These are phyloP conservation scores for Oxycera nigricornis DNA, from an alignment of 2,888 invertebrate genomes.

Conservation along the genomic window DNA sequence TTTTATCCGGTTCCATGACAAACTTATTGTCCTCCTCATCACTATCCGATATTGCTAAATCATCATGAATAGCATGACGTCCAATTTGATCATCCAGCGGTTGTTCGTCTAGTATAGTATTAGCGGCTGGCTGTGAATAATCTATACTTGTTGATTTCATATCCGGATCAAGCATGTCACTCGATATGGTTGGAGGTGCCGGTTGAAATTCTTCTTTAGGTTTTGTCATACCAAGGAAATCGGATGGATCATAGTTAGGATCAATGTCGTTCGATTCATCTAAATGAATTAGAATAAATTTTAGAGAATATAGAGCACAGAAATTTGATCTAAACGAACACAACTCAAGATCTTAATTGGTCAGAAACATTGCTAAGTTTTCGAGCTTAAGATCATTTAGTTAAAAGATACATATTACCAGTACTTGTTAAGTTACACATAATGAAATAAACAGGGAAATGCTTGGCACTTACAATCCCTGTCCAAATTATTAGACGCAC, in stretches of 20 bases:
- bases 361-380: too few relatives aligned
- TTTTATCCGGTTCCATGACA: constrained; percentile 45
- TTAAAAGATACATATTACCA: too few relatives aligned
- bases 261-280: constrained; percentile 80
- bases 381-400: too few relatives aligned
- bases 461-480: too few relatives aligned
- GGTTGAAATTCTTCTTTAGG: constrained; percentile 22
- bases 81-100: constrained; percentile 21
- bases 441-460: too few relatives aligned
- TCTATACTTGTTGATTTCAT: constrained; percentile 35
- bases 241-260: constrained; percentile 86
- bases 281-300: constrained; percentile 50
- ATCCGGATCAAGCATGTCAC: constrained; percentile 17
- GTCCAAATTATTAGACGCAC: too few relatives aligned
- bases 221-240: constrained; percentile 71
- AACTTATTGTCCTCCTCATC: constrained; percentile 65
- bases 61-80: constrained; percentile 70
- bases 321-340: constrained; percentile 40
- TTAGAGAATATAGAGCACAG: background rate
- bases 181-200: constrained; percentile 13
- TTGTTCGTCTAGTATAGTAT: constrained; percentile 20
- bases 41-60: constrained; percentile 79
- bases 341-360: constrained; percentile 47
- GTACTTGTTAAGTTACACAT: too few relatives aligned
- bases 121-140: constrained; percentile 45